Evolutionary conservation across 2,797 vertebrate genomes (phyloP), one percentile per base, ranked within the genome.

Genomic region (Centroberyx gerrardi): DNA sequence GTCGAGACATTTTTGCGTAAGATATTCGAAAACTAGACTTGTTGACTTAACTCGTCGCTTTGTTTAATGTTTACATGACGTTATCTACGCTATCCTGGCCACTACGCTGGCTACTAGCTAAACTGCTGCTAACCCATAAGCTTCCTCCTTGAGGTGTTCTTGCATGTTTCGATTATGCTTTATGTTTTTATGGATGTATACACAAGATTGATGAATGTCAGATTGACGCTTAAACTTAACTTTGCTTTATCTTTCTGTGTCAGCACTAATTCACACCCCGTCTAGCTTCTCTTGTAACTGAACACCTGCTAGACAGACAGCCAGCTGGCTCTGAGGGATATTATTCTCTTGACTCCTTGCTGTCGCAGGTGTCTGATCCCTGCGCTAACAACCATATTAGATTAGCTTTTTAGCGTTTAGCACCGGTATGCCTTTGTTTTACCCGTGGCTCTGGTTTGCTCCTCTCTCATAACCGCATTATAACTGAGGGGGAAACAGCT

Each of bases 321-420:
- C 80, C 87, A 85, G 79, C 87, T 85, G 82, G 69, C 56, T 78
- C 63, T 7, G 15, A 0, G 0, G 4, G 18, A 28, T 13, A 12
- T 54, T 28, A 54, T 54, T 22, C 44, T 27, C 33, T 0, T 1
- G 56, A 55, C 74, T 85, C 72, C 62, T 33, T 33, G 0, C 33
- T 64, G 73, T 80, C 53, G 74, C 61, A 87, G 62, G 80, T 90
- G 78, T 73, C 18, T 58, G 72, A 68, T 80, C n/a, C 62, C 53
- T 28, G 77, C 60, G 79, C 42, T 28, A 9, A 27, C 5, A 63
- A 13, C 52, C 29, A 5, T 28, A 42, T 85, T 72, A 71, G 38
- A 76, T 76, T 49, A 75, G 78, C 58, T 48, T 27, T 58, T 64
- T 74, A 78, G 81, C 72, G 61, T 62, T 51, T 53, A 72, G 76